phyloP scores from a whole-genome alignment of 1,140 invertebrate species.

The Listronotus bonariensis region DNA sequence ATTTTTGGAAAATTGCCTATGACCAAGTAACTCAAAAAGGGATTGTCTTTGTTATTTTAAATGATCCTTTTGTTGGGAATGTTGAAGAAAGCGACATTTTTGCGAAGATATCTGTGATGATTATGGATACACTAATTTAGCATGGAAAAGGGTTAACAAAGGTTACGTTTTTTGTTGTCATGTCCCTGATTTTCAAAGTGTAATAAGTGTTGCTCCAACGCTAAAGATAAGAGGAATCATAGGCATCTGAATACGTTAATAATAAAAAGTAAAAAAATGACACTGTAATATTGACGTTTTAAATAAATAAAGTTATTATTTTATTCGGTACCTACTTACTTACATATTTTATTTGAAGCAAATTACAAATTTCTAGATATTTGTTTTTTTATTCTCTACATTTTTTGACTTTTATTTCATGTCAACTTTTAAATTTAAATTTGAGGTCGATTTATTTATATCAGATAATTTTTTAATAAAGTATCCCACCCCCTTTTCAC shows the following conservation, averaged over 20 bases:
- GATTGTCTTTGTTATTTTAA: conserved; percentile 58
- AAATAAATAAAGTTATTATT: neutral
- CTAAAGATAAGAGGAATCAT: conserved; percentile 33
- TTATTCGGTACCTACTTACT: no score
- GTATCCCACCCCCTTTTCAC: no score
- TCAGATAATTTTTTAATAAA: no score
- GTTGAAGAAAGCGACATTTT: conserved; percentile 34
- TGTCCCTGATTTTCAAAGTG: conserved; percentile 45
- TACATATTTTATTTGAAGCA: no score
- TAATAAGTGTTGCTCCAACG: conserved; percentile 33
- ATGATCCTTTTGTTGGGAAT: conserved; percentile 56
- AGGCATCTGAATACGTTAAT: neutral
- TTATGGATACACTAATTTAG: conserved; percentile 42
- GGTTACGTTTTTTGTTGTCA: conserved; percentile 57
- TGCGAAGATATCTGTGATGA: conserved; percentile 54
- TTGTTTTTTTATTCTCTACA: no score
- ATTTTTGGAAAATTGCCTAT: conserved; percentile 58
- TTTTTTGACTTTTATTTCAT: no score
- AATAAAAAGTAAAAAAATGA: neutral
- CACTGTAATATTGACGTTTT: neutral
- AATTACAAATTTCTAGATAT: no score
- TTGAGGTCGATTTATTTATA: no score
- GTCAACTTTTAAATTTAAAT: no score
- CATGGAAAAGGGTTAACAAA: conserved; percentile 46
- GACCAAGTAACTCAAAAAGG: conserved; percentile 46